phyloP scores from a whole-genome alignment of 2,113 vertebrate genomes.

The Nothobranchius furzeri region DNA sequence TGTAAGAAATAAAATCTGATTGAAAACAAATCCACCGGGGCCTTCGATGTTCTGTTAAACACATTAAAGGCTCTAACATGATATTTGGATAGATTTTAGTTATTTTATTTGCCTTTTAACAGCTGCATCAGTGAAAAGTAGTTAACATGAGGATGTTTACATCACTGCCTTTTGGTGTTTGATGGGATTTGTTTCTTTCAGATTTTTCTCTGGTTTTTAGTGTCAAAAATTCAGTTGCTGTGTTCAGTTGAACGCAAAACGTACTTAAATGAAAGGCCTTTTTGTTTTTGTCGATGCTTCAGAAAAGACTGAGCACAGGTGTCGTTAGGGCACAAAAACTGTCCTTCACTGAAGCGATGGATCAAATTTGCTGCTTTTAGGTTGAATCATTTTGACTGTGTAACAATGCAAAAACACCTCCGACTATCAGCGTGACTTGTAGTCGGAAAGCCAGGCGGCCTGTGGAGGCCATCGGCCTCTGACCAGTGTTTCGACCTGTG shows the following conservation, averaged over 20 bases:
- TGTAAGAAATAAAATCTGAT: too few species aligned
- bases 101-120: too few species aligned
- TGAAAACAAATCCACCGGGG: too few species aligned
- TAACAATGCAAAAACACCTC: slow-evolving; percentile 82
- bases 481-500: slow-evolving; percentile 40
- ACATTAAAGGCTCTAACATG: too few species aligned
- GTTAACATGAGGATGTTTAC: too few species aligned
- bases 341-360: slow-evolving; percentile 62
- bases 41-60: too few species aligned
- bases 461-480: slow-evolving; percentile 69
- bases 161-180: not conserved
- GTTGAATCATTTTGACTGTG: slow-evolving; percentile 48
- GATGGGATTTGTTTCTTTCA: not conserved
- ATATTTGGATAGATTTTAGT: too few species aligned
- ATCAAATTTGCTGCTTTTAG: slow-evolving; percentile 78
- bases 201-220: slow-evolving; percentile 6
- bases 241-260: slow-evolving; percentile 13
- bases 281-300: slow-evolving; percentile 29
- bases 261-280: slow-evolving; percentile 2
- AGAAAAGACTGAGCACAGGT: slow-evolving; percentile 2
- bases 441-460: slow-evolving; percentile 1
- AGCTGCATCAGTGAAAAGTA: too few species aligned
- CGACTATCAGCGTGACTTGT: slow-evolving; percentile 48
- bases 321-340: slow-evolving; percentile 23
- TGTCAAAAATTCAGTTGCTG: slow-evolving; percentile 37